Percentiles rank a stretch among this genome's conserved stretches.
Evolutionary conservation across 2,888 invertebrate species (phyloP).

Genomic region (Apantesis nais): DNA sequence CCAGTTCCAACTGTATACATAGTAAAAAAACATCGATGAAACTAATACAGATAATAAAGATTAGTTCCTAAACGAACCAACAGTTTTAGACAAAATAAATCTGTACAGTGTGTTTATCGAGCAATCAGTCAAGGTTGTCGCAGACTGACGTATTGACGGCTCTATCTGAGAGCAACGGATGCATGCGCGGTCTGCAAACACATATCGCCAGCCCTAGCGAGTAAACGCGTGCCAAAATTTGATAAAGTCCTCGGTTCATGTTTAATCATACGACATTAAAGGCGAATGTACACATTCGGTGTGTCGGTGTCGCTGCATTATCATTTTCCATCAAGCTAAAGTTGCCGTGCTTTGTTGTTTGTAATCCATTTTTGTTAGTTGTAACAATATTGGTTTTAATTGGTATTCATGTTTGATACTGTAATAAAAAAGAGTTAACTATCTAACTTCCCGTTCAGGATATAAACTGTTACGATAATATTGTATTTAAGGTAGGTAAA

Average conservation of each 20-base stretch:
- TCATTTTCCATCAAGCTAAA: conserved; percentile 72
- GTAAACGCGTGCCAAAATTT: conserved; percentile 84
- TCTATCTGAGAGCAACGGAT: conserved; percentile 74
- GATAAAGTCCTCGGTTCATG: conserved; percentile 82
- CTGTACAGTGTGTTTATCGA: conserved; percentile 64
- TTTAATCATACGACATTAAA: conserved; percentile 82
- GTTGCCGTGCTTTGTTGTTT: conserved; percentile 51
- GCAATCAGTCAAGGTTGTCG: conserved; percentile 78
- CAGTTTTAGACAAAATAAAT: conserved; percentile 49
- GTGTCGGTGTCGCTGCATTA: conserved; percentile 64
- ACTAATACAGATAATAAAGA: not conserved
- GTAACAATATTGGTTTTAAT: no score
- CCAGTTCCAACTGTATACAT: no score
- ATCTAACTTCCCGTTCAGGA: no score
- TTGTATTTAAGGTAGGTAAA: no score
- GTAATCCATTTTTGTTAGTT: no score
- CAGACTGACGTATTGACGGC: conserved; percentile 75
- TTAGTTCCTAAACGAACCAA: conserved; percentile 15
- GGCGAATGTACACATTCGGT: conserved; percentile 52
- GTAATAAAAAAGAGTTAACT: no score
- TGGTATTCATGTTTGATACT: no score
- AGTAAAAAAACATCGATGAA: no score
- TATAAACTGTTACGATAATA: no score
- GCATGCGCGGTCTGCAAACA: conserved; percentile 80
- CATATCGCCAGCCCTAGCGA: conserved; percentile 66